Base-by-base conservation (phyloP, 2,113 vertebrate genomes). In the Rhea americana region DNA sequence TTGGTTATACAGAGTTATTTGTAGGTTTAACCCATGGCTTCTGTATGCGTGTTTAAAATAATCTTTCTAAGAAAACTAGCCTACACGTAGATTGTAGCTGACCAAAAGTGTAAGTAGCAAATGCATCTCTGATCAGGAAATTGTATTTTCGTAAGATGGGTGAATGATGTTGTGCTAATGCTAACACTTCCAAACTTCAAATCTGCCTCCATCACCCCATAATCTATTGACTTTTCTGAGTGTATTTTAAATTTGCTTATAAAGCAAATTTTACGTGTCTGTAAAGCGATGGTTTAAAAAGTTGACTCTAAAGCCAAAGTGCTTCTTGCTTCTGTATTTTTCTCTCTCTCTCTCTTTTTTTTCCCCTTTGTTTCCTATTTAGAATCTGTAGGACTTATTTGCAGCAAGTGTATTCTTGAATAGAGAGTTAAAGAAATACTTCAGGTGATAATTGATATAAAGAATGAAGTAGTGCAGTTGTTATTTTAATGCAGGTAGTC, bases 111-210 rank as follows among this genome's bases (percentile, higher is more conserved):
- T 0, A 5, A 20, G 39, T 72, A 68, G 39, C 35, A 89, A 92
- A 70, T 85, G 37, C 0, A 51, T 5, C 7, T 82, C 5, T 76
- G n/a, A 17, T 51, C n/a, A 76, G 11, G 48, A 91, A 83, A 41
- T 11, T 15, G 1, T 79, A 7, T 35, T 90, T 59, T 1, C 1
- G 3, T 76, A 6, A 63, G 18, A 39, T 58, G 1, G 0, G 4
- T 67, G 15, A 47, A 55, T 67, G 72, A 20, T 79, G 39, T 17
- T 93, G 30, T 58, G 37, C 28, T 9, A 7, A 4, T 22, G 4
- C 21, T 61, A 30, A 50, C 0, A 1, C 58, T 93, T 6, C 10
- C 9, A 26, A 51, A 18, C 37, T 37, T 75, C 39, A 26, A 48
- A 65, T 51, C 83, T 86, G 13, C 8, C 11, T 76, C 22, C 53